phyloP scores from a whole-genome alignment of 2,888 invertebrate species.

The Chaitophorus viminalis region DNA sequence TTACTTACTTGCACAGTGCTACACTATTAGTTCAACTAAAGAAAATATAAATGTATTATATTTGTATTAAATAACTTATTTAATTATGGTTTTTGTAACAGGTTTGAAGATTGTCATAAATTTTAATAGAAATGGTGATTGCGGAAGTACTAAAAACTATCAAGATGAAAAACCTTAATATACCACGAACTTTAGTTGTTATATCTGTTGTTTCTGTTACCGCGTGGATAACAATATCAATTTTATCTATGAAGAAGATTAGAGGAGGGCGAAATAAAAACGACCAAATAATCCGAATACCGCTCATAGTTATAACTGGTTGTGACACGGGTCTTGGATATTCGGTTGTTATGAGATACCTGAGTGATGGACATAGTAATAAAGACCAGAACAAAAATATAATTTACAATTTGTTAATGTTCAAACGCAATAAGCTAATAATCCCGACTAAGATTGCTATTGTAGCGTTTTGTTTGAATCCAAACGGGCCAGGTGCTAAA shows the following conservation, averaged over 20 bases:
- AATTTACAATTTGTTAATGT: neutral
- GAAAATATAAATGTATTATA: too few species aligned
- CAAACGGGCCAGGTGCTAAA: conserved; percentile 49
- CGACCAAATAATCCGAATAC: neutral
- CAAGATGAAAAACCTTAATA: neutral
- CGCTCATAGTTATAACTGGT: conserved; percentile 75
- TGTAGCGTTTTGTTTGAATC: conserved; percentile 73
- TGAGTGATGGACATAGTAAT: conserved; percentile 65
- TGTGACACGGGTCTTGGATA: conserved; percentile 89
- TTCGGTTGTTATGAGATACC: conserved; percentile 70
- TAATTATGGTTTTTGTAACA: neutral
- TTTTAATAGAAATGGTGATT: neutral
- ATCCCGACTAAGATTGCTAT: conserved; percentile 75
- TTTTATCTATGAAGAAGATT: neutral
- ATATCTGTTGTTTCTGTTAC: conserved; percentile 2
- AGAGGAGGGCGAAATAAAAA: neutral
- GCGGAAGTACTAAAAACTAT: neutral
- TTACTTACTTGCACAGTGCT: too few species aligned
- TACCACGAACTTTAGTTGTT: neutral
- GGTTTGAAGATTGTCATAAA: neutral
- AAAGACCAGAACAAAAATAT: conserved; percentile 65
- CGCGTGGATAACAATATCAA: neutral
- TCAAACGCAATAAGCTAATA: neutral
- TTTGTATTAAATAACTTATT: neutral
- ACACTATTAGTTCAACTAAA: too few species aligned